Base-by-base conservation (phyloP, 1,140 invertebrate genomes). In the Lordiphosa stackelbergi region DNA sequence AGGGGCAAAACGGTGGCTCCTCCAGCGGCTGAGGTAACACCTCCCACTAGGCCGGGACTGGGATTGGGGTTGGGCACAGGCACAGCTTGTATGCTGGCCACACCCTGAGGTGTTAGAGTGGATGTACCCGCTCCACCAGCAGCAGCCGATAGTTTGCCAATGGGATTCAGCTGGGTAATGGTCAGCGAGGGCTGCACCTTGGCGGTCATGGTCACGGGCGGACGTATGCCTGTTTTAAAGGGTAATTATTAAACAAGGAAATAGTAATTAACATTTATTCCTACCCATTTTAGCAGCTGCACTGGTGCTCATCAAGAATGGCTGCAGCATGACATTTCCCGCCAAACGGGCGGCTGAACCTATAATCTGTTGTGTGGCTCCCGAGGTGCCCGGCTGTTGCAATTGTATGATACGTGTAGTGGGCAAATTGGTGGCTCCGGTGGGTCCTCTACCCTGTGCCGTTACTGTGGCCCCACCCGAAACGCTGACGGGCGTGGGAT, bases 201-300 rank as follows among this genome's bases (percentile, higher is more conserved):
- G 8, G 84, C 68, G 4, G 81, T 73, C 79, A 87, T 85, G 5
- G 86, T 85, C 5, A 87, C 85, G 1, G 85, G 83, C 3, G 83
- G 74, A 22, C 86, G 64, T 19, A 85, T 71, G 5, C 83, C 84
- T 85, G 36, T 0, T 49, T 0, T 31, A 11, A 11, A 2, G 0
- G 35, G 7, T 13, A 5, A 9, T 2, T 43, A 16, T 1, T 0
- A 31, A 6, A 5, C 22, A 24, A 24, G 5, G 22, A 24, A 6
- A 1, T 4, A 24, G 22, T 28, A 8, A 19, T 19, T 37, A 36
- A 99, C 3, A 97, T 98, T n/a, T n/a, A n/a, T n/a, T n/a, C 78
- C 74, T 47, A 85, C 85, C 85, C 58, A 87, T 86, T 54, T 87
- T 87, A 2, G 73, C 73, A 3, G 66, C 72, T 4, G 66, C 73